A percentile compares a stretch with the other conserved stretches of the same genome.
Conservation (phyloP, 2,888 invertebrate species). For the Drosophila gaucha region DNA sequence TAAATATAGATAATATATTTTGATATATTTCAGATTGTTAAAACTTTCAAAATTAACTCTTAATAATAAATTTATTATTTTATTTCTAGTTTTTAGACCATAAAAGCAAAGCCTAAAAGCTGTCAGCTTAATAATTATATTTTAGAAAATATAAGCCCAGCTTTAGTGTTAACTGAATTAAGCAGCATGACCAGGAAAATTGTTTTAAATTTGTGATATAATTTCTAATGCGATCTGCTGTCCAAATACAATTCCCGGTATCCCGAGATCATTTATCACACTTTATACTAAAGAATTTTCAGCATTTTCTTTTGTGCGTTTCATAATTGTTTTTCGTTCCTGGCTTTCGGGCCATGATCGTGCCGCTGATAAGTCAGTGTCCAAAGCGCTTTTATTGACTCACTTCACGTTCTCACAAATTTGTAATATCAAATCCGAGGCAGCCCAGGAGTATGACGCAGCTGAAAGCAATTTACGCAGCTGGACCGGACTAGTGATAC, state of each 20-base stretch:
- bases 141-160: background rate
- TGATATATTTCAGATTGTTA: too few species aligned
- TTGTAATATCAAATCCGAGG: constrained; percentile 23
- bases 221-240: constrained; percentile 5
- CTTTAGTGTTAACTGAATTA: background rate
- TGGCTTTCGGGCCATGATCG: constrained; percentile 24
- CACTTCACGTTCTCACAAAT: constrained; percentile 21
- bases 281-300: constrained; percentile 18
- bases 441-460: constrained; percentile 39
- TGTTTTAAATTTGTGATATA: background rate
- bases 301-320: constrained; percentile 21
- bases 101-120: too few species aligned
- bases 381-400: constrained; percentile 28
- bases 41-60: too few species aligned
- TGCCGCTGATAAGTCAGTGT: constrained; percentile 34
- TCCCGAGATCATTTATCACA: constrained; percentile 16
- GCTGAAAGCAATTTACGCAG: constrained; percentile 58
- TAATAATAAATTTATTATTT: too few species aligned
- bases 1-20: too few species aligned
- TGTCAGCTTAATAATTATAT: too few species aligned
- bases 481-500: constrained; percentile 33
- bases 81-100: too few species aligned
- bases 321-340: constrained; percentile 27
- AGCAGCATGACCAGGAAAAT: constrained; percentile 1
- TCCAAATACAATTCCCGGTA: background rate